Conservation (phyloP, 2,888 invertebrate species). For the Capitulum mitella region DNA sequence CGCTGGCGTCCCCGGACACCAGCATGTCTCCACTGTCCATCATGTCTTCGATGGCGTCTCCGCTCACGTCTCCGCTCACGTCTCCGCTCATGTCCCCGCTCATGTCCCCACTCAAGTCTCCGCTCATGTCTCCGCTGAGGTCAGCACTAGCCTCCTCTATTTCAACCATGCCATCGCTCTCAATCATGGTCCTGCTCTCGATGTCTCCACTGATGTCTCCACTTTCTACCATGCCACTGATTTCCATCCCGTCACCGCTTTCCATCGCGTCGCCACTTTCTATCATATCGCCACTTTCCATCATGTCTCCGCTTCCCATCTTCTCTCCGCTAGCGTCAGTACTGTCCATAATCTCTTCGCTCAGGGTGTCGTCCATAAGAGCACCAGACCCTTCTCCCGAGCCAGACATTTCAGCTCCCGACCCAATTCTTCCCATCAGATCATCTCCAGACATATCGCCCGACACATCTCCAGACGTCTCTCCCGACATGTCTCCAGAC, state of each 20-base stretch:
- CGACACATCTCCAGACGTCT: constrained; percentile 15
- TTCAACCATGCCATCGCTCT: neutral
- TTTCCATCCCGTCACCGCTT: constrained; percentile 25
- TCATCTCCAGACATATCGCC: constrained; percentile 27
- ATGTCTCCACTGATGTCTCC: neutral
- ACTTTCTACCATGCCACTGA: neutral
- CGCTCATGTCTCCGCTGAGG: neutral
- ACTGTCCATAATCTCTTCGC: neutral
- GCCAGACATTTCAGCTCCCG: constrained; percentile 27
- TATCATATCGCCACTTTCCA: neutral
- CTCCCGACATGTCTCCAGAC: neutral
- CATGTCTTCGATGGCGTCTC: neutral
- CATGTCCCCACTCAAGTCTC: neutral
- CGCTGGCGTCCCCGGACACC: neutral
- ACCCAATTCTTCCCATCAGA: neutral
- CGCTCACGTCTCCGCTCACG: neutral
- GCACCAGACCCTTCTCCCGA: neutral
- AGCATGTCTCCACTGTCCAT: neutral
- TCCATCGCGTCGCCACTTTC: neutral
- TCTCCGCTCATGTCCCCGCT: neutral
- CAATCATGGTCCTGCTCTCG: neutral
- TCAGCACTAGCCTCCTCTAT: no score
- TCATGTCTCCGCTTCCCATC: neutral
- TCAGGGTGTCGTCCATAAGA: neutral
- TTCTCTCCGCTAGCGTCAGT: neutral